A percentile compares a stretch with the other conserved stretches of the same genome.
Evolutionary conservation across 2,888 invertebrate species (phyloP).

Genomic region (Thera britannica): DNA sequence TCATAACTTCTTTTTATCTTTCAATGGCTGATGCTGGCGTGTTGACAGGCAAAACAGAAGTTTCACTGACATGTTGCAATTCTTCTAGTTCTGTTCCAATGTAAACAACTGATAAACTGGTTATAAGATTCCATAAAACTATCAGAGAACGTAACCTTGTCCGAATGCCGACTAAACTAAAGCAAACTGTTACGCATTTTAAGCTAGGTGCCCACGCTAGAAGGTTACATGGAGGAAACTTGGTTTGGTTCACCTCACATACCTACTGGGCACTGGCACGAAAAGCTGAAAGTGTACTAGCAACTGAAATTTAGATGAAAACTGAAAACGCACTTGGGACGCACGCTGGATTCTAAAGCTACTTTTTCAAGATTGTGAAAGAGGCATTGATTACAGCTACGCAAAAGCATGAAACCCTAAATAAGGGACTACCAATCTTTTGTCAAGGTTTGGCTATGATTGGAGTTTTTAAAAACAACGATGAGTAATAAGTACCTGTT

Average conservation of each 20-base stretch:
- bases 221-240: constrained; percentile 18
- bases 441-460: no score
- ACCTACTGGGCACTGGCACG: background rate
- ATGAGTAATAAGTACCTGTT: no score
- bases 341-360: no score
- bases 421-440: no score
- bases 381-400: no score
- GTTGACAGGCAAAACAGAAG: background rate
- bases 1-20: no score
- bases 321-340: no score
- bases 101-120: constrained; percentile 24
- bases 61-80: background rate
- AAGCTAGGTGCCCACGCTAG: constrained; percentile 16
- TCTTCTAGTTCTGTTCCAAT: constrained; percentile 4
- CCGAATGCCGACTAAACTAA: constrained; percentile 13
- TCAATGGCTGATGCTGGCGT: background rate
- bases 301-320: no score
- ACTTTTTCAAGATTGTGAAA: no score
- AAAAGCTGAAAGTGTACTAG: background rate
- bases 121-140: constrained; percentile 24
- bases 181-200: constrained; percentile 21
- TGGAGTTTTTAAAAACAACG: no score
- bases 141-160: constrained; percentile 31
- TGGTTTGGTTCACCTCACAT: background rate
- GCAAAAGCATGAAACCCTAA: no score